Evolutionary conservation across 1,140 invertebrate species (phyloP), one percentile per base, ranked within the genome.

Genomic region (Popillia japonica): DNA sequence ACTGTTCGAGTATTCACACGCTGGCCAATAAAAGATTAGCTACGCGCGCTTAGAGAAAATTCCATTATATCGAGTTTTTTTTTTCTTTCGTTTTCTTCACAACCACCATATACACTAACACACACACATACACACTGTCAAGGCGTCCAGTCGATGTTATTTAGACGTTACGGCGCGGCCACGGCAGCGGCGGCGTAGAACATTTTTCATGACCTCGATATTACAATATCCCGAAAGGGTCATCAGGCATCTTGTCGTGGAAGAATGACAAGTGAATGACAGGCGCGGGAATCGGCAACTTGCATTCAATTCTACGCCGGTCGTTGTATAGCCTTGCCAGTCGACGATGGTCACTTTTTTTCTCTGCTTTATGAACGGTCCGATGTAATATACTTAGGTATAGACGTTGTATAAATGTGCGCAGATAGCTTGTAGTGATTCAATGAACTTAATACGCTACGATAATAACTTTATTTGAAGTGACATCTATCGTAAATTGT

Each of bases 211-310:
- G 81, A 81, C 81, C 80, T 82, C 78, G 78, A 81, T 79, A 79
- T 78, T 76, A 77, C 77, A 77, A 79, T 82, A 27, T 78, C 76
- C 64, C 76, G 68, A 42, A 80, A 77, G 78, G 80, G 81, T 82
- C 81, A 82, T 82, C 80, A 81, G 78, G 78, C 75, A 76, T 81
- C 55, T 80, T 82, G 81, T 82, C 80, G 80, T 76, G 78, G 78
- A 48, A 48, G 77, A 80, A 76, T 81, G 80, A 82, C 81, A 82
- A 81, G 81, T 82, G 81, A 82, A 80, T 81, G 81, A 82, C 81
- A 81, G 79, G 79, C 79, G 80, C 76, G 78, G 76, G 77, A 79
- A 80, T 79, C 81, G 81, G 78, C 80, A 81, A 81, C 78, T 82
- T 27, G 23, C 40, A 73, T 73, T 73, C 72, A 73, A 73, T 73